Base-by-base conservation (phyloP, 1,140 invertebrate genomes). In the Spodoptera litura region DNA sequence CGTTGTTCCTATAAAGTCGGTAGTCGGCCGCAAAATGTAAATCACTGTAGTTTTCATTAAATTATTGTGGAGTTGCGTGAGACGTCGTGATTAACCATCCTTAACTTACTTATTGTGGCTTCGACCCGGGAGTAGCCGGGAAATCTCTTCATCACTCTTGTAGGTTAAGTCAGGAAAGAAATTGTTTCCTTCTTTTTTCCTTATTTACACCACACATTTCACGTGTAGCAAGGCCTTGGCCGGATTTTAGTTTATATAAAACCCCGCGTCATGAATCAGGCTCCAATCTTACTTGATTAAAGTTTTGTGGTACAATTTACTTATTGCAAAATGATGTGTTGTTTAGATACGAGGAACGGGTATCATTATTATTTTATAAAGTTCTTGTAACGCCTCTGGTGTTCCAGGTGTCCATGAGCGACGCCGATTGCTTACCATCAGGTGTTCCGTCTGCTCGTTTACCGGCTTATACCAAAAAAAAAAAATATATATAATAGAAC, bases 11-110 rank as follows among this genome's bases (percentile, higher is more conserved):
- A 20, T 49, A 20, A 64, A 49, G 9, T 9, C n/a, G 9, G 15
- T 10, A 49, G 38, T 49, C 20, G 55, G 13, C 20, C 27, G 12
- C 25, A 66, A 38, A 49, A 25, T 25, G 78, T 71, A 4, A 61
- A 71, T 61, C 52, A 52, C 44, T 31, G 64, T 68, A 52, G 49
- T 51, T 53, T 68, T 27, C 31, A 68, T 51, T 52, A 20, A 53
- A 68, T 53, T 56, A 56, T 58, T 56, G n/a, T 58, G 35, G 70
- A 44, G 35, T 72, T 72, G 70, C 52, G 70, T 72, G 70, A 58
- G n/a, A 31, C 20, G 11, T 44, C 31, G 15, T 68, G 49, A 68
- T 72, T 72, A 72, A 55, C 52, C 52, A 38, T 72, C 31, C 15
- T 72, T 31, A 64, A 49, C 61, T 64, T 56, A 58, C 25, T 58